Evolutionary conservation across 2,113 vertebrate species (phyloP), one percentile per base, ranked within the genome.

Genomic region (Mus pahari): DNA sequence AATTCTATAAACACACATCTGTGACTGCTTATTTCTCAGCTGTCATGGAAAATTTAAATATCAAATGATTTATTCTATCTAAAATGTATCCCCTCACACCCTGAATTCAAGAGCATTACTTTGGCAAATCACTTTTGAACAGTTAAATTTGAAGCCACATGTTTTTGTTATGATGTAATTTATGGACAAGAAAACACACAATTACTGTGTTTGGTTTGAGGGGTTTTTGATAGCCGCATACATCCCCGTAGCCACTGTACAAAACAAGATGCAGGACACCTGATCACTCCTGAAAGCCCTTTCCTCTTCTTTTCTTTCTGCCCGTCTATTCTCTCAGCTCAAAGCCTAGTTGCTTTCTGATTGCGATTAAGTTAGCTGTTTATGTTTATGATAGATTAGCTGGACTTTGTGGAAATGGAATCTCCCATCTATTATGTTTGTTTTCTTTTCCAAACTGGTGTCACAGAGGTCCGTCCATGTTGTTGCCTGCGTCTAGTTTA

Each of bases 41-140:
- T 86, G 31, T 77, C 77, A 78, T 94, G 55, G 86, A 92, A 90
- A 91, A 71, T 89, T 96, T 94, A 91, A 95, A 73, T 64, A 90
- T 71, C 33, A 89, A 89, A 68, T 16, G 3, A 50, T 73, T 94
- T 96, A 17, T 86, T 93, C 36, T 94, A 20, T 78, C 31, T 92
- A 48, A 86, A 42, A 11, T 77, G 70, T 70, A 73, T 96, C 73
- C 77, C 16, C 48, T 81, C 7, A 24, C 78, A 53, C 92, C 79
- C 90, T 60, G 26, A 86, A 42, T 91, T 91, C 10, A 86, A 75
- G 74, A 77, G 92, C 60, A 79, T 75, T 87, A 31, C 12, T 90
- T 79, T 91, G 75, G 39, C 45, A 94, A 84, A 79, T 84, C 13
- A 87, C 13, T 91, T 24, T 81, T 64, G 48, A 92, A 58, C 26